Conservation (phyloP, 1,140 invertebrate species). For the Mycetomoellerius zeteki region DNA sequence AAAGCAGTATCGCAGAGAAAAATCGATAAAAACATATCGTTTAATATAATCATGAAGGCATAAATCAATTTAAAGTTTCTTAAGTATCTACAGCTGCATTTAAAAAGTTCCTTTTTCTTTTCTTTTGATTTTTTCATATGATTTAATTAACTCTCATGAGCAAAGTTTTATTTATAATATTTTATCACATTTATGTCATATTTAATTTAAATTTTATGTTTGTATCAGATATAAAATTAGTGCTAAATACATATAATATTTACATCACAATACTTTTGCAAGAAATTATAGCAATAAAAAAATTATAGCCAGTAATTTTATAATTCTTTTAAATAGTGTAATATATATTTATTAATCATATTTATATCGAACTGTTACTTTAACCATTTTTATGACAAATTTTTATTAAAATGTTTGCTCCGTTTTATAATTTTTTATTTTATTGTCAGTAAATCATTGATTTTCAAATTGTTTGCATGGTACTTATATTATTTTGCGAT, state of each 20-base stretch:
- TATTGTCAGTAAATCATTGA: not conserved
- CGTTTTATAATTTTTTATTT: not conserved
- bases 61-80: slow-evolving; percentile 29
- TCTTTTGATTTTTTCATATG: not conserved
- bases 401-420: not conserved
- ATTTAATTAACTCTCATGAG: not conserved
- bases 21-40: slow-evolving; percentile 24
- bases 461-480: not conserved
- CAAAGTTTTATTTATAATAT: slow-evolving; percentile 6
- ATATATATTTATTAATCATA: too few species aligned
- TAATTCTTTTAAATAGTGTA: too few species aligned
- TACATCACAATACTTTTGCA: not conserved
- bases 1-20: slow-evolving; percentile 32
- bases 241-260: not conserved
- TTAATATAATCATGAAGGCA: not conserved
- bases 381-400: not conserved
- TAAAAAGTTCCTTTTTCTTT: not conserved
- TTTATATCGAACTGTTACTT: not conserved
- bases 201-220: slow-evolving; percentile 20
- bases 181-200: not conserved
- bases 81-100: not conserved
- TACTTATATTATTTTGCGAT: not conserved
- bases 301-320: too few species aligned
- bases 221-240: not conserved
- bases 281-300: too few species aligned